Base-by-base conservation (phyloP, 2,113 vertebrate genomes). In the Tragelaphus strepsiceros region DNA sequence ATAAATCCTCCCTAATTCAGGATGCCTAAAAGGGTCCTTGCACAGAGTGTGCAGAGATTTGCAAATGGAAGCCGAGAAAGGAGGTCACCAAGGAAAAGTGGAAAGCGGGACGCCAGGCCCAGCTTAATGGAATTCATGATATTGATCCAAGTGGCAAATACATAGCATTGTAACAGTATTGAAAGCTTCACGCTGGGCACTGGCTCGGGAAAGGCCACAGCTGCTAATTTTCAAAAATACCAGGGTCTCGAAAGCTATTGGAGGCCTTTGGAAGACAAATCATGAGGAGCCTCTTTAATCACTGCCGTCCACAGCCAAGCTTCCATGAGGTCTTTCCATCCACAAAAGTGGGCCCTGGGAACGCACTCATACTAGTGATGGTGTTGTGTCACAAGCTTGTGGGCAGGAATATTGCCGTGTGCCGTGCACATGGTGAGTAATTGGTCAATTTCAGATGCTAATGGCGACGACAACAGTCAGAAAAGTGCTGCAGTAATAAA, bases 161-260 rank as follows among this genome's bases (percentile, higher is more conserved):
- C 46, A 81, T 35, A 24, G 10, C 62, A n/a, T 61, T 43, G 26
- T 78, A 21, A 71, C 21, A 1, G 30, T 30, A 78, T 53, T 30
- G 58, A 81, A 88, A 53, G 71, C 61, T 77, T 87, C 61, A 24
- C 30, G 13, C 91, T 78, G 61, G 56, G 86, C 26, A 13, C 30
- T 32, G 28, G 74, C 67, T 97, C 54, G 39, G 77, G 85, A 96
- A 96, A 96, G 84, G 94, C 46, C 77, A 61, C 49, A 85, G 83
- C 74, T 95, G 84, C 64, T 96, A 80, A 92, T 94, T 30, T 96
- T 88, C 49, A 95, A 94, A 94, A 95, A 46, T 49, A 93, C 81
- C 74, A 97, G 95, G 49, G 90, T 62, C 87, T 92, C 32, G 11
- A 32, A 90, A 96, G 81, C 87, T 67, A 84, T 8, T 17, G 51